Evolutionary conservation across 2,797 vertebrate genomes (phyloP).

Genomic region (Phataginus tricuspis): DNA sequence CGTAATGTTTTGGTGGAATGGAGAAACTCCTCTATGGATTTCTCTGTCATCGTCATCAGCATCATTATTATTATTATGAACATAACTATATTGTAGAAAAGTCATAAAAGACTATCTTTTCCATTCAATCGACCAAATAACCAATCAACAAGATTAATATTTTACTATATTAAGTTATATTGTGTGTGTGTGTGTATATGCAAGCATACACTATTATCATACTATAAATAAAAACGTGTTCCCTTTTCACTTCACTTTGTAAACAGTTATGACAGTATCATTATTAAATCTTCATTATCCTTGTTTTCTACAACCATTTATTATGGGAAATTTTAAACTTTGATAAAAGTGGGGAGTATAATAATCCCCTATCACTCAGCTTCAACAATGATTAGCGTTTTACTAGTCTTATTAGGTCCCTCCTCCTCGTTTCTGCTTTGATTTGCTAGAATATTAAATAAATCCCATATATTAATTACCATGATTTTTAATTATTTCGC

Average conservation of each 20-base stretch:
- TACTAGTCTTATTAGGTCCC: background rate
- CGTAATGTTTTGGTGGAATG: background rate
- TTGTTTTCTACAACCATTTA: background rate
- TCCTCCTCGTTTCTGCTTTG: background rate
- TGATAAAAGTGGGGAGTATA: background rate
- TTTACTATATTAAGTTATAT: background rate
- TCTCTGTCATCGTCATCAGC: background rate
- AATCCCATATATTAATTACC: background rate
- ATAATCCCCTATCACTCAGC: background rate
- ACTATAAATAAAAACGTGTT: background rate
- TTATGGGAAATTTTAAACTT: conserved; percentile 22
- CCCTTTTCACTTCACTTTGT: background rate
- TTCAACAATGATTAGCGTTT: background rate
- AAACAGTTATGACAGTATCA: background rate
- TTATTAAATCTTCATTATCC: background rate
- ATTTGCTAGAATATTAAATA: background rate
- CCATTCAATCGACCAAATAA: background rate
- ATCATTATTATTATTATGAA: background rate
- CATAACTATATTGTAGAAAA: background rate
- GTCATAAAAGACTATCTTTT: background rate
- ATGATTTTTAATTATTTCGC: conserved; percentile 14
- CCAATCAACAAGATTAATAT: background rate
- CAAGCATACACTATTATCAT: background rate
- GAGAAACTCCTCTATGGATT: background rate
- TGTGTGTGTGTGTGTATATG: background rate